A percentile compares a stretch with the other conserved stretches of the same genome.
Conservation (phyloP, 2,113 vertebrate genomes). For the Barnardius zonarius region DNA sequence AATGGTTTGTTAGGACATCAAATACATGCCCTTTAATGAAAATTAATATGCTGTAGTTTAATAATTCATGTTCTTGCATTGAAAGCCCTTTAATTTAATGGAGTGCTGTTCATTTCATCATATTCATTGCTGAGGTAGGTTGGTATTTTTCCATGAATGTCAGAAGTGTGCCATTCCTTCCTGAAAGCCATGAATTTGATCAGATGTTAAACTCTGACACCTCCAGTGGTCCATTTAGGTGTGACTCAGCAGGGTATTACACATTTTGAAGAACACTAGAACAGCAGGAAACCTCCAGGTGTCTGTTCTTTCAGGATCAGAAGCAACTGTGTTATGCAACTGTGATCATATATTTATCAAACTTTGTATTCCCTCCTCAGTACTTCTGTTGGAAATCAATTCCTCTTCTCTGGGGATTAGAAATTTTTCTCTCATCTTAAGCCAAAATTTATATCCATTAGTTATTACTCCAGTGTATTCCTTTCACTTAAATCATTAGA, state of each 20-base stretch:
- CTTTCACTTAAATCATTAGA: background rate
- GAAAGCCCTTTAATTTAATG: conserved; percentile 14
- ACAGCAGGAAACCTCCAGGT: background rate
- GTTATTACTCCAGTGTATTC: background rate
- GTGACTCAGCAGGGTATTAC: background rate
- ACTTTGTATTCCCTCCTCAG: background rate
- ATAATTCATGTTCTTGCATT: conserved; percentile 18
- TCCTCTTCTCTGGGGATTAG: background rate
- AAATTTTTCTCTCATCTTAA: background rate
- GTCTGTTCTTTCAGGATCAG: background rate
- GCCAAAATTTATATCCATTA: background rate
- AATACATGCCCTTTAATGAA: conserved; percentile 12
- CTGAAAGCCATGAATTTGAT: background rate
- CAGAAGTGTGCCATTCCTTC: background rate
- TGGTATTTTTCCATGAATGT: background rate
- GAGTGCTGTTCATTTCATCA: background rate
- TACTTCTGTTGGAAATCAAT: background rate
- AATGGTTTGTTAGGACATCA: conserved; percentile 23
- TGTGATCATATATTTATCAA: background rate
- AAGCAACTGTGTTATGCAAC: background rate
- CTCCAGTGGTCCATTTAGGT: background rate
- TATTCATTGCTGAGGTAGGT: background rate
- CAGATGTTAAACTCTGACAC: background rate
- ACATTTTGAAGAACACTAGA: background rate
- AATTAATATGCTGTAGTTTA: conserved; percentile 26